Conservation (phyloP, 2,113 vertebrate species). For the Actenoides hombroni region DNA sequence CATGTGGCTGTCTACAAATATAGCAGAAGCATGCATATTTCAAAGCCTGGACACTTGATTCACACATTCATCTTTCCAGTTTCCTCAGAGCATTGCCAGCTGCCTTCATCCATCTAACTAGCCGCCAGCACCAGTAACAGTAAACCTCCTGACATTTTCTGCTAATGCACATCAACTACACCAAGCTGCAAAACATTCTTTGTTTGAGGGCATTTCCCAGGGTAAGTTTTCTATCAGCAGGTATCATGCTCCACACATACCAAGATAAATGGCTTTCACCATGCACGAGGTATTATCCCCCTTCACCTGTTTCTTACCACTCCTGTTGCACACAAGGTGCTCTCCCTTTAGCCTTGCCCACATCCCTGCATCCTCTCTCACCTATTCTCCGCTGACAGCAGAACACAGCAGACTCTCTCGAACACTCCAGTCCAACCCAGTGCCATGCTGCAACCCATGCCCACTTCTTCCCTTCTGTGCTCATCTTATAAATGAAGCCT, state of each 20-base stretch:
- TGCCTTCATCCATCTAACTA: background rate
- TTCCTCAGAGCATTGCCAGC: background rate
- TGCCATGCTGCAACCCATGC: rapidly evolving
- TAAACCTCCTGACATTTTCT: background rate
- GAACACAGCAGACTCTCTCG: background rate
- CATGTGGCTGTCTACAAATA: background rate
- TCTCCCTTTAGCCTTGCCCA: background rate
- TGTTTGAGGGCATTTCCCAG: background rate
- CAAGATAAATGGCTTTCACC: background rate
- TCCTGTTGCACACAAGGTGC: too few species aligned
- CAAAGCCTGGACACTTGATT: background rate
- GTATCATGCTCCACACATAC: background rate
- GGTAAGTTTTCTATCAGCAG: background rate
- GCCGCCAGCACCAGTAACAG: background rate
- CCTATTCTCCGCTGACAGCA: background rate
- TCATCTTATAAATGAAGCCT: background rate
- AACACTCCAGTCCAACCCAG: background rate
- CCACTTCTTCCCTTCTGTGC: rapidly evolving
- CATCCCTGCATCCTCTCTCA: background rate
- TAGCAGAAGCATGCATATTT: background rate
- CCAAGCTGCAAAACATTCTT: background rate
- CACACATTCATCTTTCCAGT: background rate
- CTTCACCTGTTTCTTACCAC: background rate
- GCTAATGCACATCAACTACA: background rate
- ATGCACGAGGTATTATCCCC: background rate